Conservation (phyloP, 2,888 invertebrate genomes). For the Holacanthella duospinosa region DNA sequence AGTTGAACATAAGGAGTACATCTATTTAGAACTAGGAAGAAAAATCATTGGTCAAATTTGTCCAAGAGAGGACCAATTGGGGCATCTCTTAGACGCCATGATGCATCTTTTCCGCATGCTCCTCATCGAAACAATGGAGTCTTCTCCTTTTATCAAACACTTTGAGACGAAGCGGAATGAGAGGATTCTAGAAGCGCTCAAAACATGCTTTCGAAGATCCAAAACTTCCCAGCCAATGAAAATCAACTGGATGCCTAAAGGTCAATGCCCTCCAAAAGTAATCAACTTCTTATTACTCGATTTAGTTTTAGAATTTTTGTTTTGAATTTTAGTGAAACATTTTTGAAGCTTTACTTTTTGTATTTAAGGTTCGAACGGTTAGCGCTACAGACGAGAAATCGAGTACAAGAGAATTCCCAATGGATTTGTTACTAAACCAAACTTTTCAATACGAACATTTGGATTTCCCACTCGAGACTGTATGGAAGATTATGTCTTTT, state of each 20-base stretch:
- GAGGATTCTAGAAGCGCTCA: background rate
- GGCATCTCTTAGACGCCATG: background rate
- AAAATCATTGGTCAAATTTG: background rate
- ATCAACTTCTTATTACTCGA: too few relatives aligned
- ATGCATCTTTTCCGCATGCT: background rate
- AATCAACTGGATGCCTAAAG: background rate
- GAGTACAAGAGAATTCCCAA: background rate
- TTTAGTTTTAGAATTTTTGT: too few relatives aligned
- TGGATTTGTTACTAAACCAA: background rate
- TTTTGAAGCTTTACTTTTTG: too few relatives aligned
- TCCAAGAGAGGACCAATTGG: background rate
- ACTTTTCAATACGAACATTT: background rate
- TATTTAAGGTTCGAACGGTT: background rate
- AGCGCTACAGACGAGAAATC: background rate
- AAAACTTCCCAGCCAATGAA: background rate
- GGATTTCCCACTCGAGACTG: background rate
- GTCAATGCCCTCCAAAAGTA: background rate
- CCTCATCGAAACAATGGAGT: background rate
- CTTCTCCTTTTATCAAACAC: background rate
- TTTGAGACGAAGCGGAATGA: background rate
- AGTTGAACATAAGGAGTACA: background rate
- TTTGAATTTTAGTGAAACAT: too few relatives aligned
- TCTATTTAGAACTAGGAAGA: background rate
- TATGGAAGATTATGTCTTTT: background rate
- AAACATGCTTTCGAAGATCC: background rate